Evolutionary conservation across 1,140 invertebrate species (phyloP), one percentile per base, ranked within the genome.

Genomic region (Drosophila ogumai): DNA sequence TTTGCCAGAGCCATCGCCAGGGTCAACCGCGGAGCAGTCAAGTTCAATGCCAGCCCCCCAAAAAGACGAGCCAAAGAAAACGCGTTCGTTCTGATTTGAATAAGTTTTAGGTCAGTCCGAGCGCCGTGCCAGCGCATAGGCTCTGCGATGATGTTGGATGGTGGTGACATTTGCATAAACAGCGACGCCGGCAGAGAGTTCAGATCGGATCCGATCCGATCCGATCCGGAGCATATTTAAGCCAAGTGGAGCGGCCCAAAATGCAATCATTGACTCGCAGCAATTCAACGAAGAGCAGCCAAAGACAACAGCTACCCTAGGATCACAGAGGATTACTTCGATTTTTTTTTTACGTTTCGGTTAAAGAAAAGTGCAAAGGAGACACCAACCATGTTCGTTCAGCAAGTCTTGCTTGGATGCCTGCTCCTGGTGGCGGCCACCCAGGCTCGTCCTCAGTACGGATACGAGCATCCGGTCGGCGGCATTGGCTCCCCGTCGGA

Each of bases 231-330:
- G 63, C 85, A 80, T 79, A 90, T 90, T 90, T 88, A 90, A 90
- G 74, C 43, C 69, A 90, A 90, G 85, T 90, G 85, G 86, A 90
- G 81, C 78, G 78, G 32, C 74, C 44, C 59, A 59, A 85, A 90
- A 90, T 90, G 85, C 85, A 90, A 81, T 68, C 85, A 90, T 90
- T 90, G 75, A 75, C 81, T 68, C 64, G 69, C 59, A 79, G 78
- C 85, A 74, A 79, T 71, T 63, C 65, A 32, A 68, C 50, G 57
- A 43, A 68, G 38, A 22, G 28, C 25, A 50, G n/a, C 47, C 44
- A 22, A 31, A 28, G n/a, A 28, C 25, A 0, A 31, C 8, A 31
- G 5, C 50, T 4, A 64, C 13, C 22, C 32, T 59, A 80, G 77
- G 65, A 84, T 81, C 72, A 79, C 15, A 44, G 10, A 34, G 56